Percentiles rank a stretch among this genome's conserved stretches.
Conservation (phyloP, 2,888 invertebrate species). For the Allacma fusca region DNA sequence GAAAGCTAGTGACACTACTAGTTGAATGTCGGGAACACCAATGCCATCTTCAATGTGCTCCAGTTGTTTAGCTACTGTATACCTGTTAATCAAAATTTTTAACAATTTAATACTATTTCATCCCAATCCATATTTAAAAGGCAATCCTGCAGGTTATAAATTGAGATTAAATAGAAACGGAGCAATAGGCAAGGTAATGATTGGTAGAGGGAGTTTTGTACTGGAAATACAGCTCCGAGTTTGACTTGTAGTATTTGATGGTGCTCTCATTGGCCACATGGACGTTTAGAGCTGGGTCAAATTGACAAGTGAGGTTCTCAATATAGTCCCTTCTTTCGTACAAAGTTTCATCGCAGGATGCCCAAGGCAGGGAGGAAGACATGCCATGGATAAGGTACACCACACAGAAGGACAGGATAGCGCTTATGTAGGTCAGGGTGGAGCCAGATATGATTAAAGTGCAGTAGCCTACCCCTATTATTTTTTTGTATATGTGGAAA, state of each 20-base stretch:
- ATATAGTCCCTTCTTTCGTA: slow-evolving; percentile 10
- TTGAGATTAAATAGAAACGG: no score
- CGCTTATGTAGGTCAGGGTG: slow-evolving; percentile 14
- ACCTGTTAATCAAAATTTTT: no score
- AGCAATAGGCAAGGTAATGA: no score
- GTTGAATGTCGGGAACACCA: slow-evolving; percentile 46
- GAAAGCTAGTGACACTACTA: background rate
- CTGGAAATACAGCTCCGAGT: slow-evolving; percentile 37
- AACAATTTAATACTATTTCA: no score
- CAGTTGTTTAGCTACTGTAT: slow-evolving; percentile 56
- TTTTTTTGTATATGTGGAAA: no score
- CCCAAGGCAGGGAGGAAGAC: slow-evolving; percentile 15
- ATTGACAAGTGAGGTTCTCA: slow-evolving; percentile 14
- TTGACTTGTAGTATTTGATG: slow-evolving; percentile 18
- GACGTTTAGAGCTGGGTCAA: background rate
- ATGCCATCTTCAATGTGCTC: slow-evolving; percentile 58
- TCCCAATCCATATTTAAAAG: no score
- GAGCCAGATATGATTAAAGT: background rate
- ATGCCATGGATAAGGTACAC: slow-evolving; percentile 14
- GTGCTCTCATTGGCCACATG: slow-evolving; percentile 11
- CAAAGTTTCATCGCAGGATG: background rate
- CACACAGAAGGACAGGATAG: slow-evolving; percentile 25
- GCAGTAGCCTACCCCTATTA: slow-evolving; percentile 24
- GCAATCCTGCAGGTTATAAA: no score
- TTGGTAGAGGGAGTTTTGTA: background rate